Evolutionary conservation across 2,113 vertebrate species (phyloP), one percentile per base, ranked within the genome.

Genomic region (Chamaetylas fuelleborni): DNA sequence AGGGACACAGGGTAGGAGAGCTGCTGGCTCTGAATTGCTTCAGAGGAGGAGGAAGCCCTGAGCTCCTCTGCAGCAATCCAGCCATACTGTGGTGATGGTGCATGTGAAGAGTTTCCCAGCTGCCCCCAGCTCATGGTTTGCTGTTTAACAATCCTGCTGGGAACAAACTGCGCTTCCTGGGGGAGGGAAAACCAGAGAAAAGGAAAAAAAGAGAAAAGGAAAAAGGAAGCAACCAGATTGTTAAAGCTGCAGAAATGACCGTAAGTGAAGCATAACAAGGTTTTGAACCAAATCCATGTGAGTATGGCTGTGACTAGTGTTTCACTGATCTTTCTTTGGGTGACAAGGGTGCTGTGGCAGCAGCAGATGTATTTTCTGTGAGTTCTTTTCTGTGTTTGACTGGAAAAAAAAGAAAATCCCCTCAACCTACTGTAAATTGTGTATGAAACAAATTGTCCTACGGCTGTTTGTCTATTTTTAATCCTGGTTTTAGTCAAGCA

Each of bases 351-450:
- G 31, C 96, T 95, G 97, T 95, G 96, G 96, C 96, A 97, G 97
- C 97, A 97, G 97, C 92, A 96, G 96, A 94, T 96, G 96, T 95
- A 95, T 97, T 95, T 96, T 95, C 97, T 97, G 97, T 96, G 93
- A 95, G 93, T 97, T 94, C 95, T 97, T 96, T 96, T 95, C 96
- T 97, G 90, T 95, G 79, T 96, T 90, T 93, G 73, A 84, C 76
- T 81, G 78, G 83, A 51, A 61, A 82, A 81, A 73, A 73, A 77
- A 47, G 28, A 62, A 90, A 83, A 60, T 11, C 13, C n/a, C 45
- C 60, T 60, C 65, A 48, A 42, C 85, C 71, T 94, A 65, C 95
- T 98, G 97, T 98, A 98, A 98, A 98, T 98, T 91, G 96, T 98
- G 96, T 98, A 98, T 92, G 97, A 97, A 98, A 93, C 94, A 93